phyloP scores from a whole-genome alignment of 2,888 invertebrate species.

The Sturmia bella region DNA sequence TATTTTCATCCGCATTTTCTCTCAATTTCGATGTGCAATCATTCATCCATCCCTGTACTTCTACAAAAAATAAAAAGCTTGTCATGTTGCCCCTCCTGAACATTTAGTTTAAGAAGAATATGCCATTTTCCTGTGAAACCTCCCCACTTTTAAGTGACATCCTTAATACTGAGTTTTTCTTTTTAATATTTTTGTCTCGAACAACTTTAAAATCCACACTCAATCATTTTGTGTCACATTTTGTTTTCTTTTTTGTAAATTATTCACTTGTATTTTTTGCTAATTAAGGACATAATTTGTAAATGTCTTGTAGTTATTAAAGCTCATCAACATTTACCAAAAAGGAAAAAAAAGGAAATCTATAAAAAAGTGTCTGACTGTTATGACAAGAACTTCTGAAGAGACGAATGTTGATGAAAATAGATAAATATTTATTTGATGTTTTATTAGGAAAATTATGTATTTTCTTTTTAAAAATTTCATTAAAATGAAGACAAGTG shows the following conservation, averaged over 20 bases:
- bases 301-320: constrained; percentile 64
- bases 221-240: not conserved
- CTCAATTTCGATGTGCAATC: too few relatives aligned
- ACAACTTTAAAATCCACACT: constrained; percentile 16
- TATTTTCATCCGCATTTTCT: too few relatives aligned
- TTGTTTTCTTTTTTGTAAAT: constrained; percentile 3
- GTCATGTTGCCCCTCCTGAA: too few relatives aligned
- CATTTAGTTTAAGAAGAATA: too few relatives aligned
- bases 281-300: constrained; percentile 66
- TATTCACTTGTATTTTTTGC: constrained; percentile 26
- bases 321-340: constrained; percentile 55
- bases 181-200: not conserved
- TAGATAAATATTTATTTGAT: constrained; percentile 45
- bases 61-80: too few relatives aligned
- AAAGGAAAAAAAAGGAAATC: not conserved
- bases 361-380: constrained; percentile 18
- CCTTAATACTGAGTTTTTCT: not conserved
- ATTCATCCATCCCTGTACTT: too few relatives aligned
- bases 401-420: constrained; percentile 14
- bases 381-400: constrained; percentile 29
- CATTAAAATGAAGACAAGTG: constrained; percentile 16
- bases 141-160: constrained; percentile 3
- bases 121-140: not conserved
- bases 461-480: constrained; percentile 22
- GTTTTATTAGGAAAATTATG: constrained; percentile 3